phyloP scores from a whole-genome alignment of 35 echinoderm and acorn worm genomes.

The Stichopus chloronotus region DNA sequence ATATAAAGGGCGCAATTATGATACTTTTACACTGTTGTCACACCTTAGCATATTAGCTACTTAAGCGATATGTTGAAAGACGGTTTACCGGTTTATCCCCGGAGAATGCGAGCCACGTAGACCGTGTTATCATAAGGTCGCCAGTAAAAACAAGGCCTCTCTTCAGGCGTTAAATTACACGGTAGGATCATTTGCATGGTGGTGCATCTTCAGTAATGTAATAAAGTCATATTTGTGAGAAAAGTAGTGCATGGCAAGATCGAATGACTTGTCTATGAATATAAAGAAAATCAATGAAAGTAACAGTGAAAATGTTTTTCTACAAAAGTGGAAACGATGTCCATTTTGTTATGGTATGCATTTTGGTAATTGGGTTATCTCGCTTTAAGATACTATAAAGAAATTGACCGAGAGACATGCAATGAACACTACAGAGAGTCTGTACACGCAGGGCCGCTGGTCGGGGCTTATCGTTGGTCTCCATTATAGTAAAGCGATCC shows the following conservation, averaged over 20 bases:
- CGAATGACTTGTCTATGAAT: neutral
- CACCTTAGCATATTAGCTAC: slow-evolving; percentile 37
- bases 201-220: neutral
- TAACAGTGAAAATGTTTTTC: too few species aligned
- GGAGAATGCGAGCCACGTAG: neutral
- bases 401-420: too few species aligned
- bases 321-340: too few species aligned
- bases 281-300: neutral
- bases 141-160: neutral
- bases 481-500: too few species aligned
- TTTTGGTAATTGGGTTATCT: too few species aligned
- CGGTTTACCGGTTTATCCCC: neutral
- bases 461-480: too few species aligned
- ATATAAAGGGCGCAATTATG: slow-evolving; percentile 23
- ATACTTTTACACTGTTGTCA: slow-evolving; percentile 30
- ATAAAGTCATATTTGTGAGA: slow-evolving; percentile 15
- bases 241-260: neutral
- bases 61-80: slow-evolving; percentile 41
- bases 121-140: slow-evolving; percentile 40
- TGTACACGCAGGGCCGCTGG: too few species aligned
- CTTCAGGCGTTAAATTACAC: neutral
- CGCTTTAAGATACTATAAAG: too few species aligned
- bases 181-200: neutral
- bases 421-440: too few species aligned
- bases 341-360: too few species aligned